Conservation (phyloP, 2,797 vertebrate genomes). For the Hyperoplus lanceolatus region DNA sequence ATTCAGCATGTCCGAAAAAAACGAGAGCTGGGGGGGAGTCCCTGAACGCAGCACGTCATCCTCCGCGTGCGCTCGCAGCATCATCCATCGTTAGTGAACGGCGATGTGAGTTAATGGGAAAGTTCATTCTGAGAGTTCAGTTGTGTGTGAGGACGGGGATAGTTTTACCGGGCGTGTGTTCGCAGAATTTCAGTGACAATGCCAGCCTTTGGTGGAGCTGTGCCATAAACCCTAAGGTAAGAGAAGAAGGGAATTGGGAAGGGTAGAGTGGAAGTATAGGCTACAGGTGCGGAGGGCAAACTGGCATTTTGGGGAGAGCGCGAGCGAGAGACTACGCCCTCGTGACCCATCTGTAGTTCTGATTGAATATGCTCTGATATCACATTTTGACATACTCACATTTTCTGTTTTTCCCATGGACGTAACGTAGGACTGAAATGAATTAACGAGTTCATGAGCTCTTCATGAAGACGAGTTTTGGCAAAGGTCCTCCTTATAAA, state of each 20-base stretch:
- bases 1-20: rapidly evolving
- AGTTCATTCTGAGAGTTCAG: conserved; percentile 54
- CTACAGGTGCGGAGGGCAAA: conserved; percentile 24
- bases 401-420: background rate
- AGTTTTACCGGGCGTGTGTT: conserved; percentile 29
- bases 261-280: background rate
- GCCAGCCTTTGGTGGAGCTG: conserved; percentile 62
- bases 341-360: background rate
- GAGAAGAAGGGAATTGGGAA: background rate
- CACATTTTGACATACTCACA: rapidly evolving
- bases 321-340: conserved; percentile 24
- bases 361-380: conserved; percentile 5
- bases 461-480: background rate
- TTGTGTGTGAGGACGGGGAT: conserved; percentile 22
- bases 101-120: conserved; percentile 57
- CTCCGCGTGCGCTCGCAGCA: conserved; percentile 60
- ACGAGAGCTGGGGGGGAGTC: background rate
- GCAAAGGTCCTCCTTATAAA: background rate
- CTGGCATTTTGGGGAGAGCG: background rate
- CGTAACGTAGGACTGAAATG: background rate
- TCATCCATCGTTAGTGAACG: conserved; percentile 39
- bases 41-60: conserved; percentile 58
- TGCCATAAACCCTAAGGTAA: conserved; percentile 73
- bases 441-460: too few species aligned
- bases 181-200: conserved; percentile 55